phyloP scores from a whole-genome alignment of 2,113 vertebrate species.

The Grammomys dolichurus region DNA sequence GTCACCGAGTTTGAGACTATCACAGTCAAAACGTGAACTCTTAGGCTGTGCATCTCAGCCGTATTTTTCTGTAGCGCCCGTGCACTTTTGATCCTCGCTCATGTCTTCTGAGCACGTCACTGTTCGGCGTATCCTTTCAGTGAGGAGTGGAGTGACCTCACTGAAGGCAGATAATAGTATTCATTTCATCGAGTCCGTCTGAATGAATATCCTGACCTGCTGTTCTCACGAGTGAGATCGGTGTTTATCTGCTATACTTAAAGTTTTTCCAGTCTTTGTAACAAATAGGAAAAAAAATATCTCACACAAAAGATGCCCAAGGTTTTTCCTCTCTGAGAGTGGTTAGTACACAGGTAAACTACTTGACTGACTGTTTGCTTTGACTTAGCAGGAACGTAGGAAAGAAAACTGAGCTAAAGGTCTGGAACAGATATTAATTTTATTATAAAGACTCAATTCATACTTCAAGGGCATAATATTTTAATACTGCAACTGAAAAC shows the following conservation, averaged over 20 bases:
- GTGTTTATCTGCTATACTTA: background rate
- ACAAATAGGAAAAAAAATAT: background rate
- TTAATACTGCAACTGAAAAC: background rate
- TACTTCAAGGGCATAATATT: background rate
- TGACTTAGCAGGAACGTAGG: background rate
- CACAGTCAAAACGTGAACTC: background rate
- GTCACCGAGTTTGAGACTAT: background rate
- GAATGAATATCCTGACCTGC: background rate
- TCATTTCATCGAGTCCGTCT: background rate
- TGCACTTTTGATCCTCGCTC: background rate
- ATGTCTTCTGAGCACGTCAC: background rate
- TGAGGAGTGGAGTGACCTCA: background rate
- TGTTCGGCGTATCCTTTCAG: background rate
- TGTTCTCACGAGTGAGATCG: background rate
- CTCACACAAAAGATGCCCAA: background rate
- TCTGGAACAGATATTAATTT: background rate
- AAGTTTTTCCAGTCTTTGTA: background rate
- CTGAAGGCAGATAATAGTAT: background rate
- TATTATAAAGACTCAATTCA: constrained; percentile 9
- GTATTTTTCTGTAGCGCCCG: background rate
- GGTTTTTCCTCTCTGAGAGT: background rate
- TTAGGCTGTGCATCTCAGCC: background rate
- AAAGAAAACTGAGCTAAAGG: background rate
- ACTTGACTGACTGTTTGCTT: background rate
- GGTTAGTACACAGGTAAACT: background rate